Conservation (phyloP, 2,113 vertebrate species). For the Pelvicachromis taeniatus region DNA sequence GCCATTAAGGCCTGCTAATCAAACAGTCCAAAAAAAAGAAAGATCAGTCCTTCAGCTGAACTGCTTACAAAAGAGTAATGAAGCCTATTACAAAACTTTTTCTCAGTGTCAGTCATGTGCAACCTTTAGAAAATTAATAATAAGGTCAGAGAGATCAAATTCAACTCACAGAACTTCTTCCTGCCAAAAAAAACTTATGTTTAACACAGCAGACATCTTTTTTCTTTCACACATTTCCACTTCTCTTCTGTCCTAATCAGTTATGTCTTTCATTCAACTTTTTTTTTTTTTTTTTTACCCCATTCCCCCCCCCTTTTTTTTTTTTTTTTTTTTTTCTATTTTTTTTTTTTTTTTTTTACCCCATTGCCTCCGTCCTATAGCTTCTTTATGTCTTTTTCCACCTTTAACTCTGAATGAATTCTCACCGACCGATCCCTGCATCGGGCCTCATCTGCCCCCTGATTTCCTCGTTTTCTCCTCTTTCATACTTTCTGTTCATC, state of each 20-base stretch:
- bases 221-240: not conserved
- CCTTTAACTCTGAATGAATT: constrained; percentile 23
- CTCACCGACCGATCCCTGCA: not conserved
- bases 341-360: not conserved
- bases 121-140: not conserved
- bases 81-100: not conserved
- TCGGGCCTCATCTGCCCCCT: not conserved
- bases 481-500: not conserved
- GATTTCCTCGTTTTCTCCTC: not conserved
- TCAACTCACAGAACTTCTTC: not conserved
- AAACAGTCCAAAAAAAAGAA: not conserved
- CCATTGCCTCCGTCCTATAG: not conserved
- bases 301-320: no score
- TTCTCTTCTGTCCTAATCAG: not conserved
- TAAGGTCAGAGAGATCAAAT: not conserved
- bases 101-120: not conserved
- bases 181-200: not conserved
- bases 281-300: not conserved
- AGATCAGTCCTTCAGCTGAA: not conserved
- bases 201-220: not conserved
- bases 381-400: not conserved
- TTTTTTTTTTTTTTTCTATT: no score
- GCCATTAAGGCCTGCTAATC: not conserved
- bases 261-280: not conserved
- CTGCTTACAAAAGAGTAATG: not conserved